Base-by-base conservation (phyloP, 1,140 invertebrate genomes). In the Drosophila simulans region DNA sequence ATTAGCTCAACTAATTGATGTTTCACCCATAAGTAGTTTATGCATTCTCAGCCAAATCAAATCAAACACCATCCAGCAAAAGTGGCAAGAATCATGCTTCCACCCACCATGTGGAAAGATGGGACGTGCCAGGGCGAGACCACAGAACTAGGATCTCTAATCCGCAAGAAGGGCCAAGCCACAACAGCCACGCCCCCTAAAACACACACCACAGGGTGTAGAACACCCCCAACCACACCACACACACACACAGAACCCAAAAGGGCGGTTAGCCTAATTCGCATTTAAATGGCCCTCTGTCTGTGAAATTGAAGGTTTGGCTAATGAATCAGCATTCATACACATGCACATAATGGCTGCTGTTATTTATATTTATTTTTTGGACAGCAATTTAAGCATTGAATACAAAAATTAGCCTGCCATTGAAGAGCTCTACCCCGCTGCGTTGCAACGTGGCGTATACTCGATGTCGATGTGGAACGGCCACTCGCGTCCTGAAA, bases 301-400 rank as follows among this genome's bases (percentile, higher is more conserved):
- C 27, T 74, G 56, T 25, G 42, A 40, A 22, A n/a, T 34, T 22
- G 56, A 59, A 62, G 72, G 56, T 75, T 85, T 68, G 54, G 42
- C 77, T 86, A 84, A 84, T 84, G 81, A 84, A 86, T 81, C 81
- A 84, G 82, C 77, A 84, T 84, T 84, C 81, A 84, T 69, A 43
- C 45, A 45, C 35, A 25, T 46, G 46, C 45, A 66, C 43, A 62
- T 46, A 75, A 63, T 66, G 17, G 31, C 42, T 27, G 31, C 42
- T 27, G 48, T 49, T 8, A 42, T 70, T 62, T 27, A 35, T 63
- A 20, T 62, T 39, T 17, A 37, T 48, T 54, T 59, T 45, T 71
- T 66, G 51, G 42, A 46, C 49, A 54, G 52, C 55, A 48, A 64
- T 75, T 84, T 62, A 48, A 55, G 80, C 56, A 75, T 74, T 54